Percentiles rank a stretch among this genome's conserved stretches.
Conservation (phyloP, 2,113 vertebrate genomes). For the Halcyon senegalensis region DNA sequence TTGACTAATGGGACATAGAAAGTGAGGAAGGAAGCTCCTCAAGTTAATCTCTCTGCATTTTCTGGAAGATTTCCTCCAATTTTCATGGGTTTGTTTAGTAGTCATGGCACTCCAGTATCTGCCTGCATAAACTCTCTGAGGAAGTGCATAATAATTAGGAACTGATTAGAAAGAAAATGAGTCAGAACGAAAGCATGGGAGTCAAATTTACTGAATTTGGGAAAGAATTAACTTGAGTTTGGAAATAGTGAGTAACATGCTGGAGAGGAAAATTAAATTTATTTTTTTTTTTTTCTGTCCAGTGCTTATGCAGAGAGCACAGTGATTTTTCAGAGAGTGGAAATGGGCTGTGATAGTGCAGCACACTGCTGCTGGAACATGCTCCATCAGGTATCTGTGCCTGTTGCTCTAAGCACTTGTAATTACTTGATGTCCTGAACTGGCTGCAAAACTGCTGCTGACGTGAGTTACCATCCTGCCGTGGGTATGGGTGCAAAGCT, state of each 20-base stretch:
- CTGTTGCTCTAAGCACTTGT: too few species aligned
- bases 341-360: not conserved
- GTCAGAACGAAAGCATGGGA: not conserved
- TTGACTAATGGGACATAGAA: not conserved
- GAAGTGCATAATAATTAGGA: not conserved
- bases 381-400: not conserved
- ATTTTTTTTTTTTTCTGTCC: not conserved
- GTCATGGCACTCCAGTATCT: not conserved
- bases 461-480: not conserved
- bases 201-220: not conserved
- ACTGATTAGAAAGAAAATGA: slow-evolving; percentile 10
- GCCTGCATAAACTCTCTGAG: not conserved
- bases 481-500: not conserved
- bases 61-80: not conserved
- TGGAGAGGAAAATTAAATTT: not conserved
- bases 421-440: not conserved
- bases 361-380: not conserved
- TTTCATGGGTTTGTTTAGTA: not conserved
- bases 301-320: not conserved
- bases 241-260: not conserved
- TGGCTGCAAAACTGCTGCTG: not conserved
- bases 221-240: not conserved
- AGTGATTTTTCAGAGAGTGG: not conserved
- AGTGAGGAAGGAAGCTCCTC: not conserved
- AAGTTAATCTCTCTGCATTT: not conserved